Evolutionary conservation across 2,113 vertebrate genomes (phyloP).

Genomic region (Gallinago media): DNA sequence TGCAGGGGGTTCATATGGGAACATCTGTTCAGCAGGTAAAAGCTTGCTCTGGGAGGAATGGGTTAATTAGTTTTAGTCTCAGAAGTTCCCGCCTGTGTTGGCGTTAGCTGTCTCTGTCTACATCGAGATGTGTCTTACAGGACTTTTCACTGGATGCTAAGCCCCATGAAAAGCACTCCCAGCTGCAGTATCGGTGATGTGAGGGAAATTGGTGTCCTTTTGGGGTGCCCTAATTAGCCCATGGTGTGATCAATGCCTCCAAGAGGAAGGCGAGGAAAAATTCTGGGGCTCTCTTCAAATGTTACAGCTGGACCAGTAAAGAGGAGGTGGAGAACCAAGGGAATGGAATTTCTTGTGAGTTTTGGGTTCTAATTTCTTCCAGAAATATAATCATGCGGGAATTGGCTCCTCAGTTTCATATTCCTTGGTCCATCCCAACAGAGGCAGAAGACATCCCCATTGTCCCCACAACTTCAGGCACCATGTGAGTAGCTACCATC

Average conservation of each 20-base stretch:
- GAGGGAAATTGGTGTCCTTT: background rate
- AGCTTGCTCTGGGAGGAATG: background rate
- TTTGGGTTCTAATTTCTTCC: constrained; percentile 20
- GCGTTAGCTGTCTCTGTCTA: background rate
- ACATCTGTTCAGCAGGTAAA: background rate
- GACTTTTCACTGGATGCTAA: background rate
- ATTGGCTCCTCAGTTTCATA: constrained; percentile 96
- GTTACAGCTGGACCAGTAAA: background rate
- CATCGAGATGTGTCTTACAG: background rate
- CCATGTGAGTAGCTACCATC: constrained; percentile 86
- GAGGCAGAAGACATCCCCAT: constrained; percentile 99
- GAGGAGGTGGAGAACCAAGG: background rate
- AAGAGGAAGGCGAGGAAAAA: background rate
- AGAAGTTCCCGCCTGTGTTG: background rate
- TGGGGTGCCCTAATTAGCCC: background rate
- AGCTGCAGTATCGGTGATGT: background rate
- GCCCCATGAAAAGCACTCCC: background rate
- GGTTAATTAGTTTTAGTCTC: background rate
- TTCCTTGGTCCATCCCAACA: constrained; percentile 98
- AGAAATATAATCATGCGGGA: constrained; percentile 99
- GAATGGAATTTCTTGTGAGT: background rate
- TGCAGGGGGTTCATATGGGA: background rate
- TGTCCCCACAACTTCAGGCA: constrained; percentile 98
- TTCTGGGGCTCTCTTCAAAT: background rate
- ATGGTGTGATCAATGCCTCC: background rate